Conservation (phyloP, 2,797 vertebrate genomes). For the Pangasius krempfi region DNA sequence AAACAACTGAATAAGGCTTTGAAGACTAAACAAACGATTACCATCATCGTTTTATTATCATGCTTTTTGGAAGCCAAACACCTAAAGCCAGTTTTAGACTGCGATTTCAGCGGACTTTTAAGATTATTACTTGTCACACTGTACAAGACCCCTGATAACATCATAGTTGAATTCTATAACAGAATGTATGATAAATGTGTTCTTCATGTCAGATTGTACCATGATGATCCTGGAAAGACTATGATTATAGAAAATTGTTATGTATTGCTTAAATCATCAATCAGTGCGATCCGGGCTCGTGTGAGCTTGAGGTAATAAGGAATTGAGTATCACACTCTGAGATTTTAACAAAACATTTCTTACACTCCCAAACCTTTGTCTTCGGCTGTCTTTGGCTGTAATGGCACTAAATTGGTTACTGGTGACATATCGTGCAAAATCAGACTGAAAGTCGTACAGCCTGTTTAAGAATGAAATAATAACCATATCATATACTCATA, state of each 20-base stretch:
- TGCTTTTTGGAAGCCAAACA: background rate
- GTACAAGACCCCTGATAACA: background rate
- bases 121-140: background rate
- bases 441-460: background rate
- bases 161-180: background rate
- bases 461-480: background rate
- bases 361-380: too few species aligned
- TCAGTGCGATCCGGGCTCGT: background rate
- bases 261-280: too few species aligned
- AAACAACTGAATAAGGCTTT: background rate
- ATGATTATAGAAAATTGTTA: background rate
- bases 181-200: background rate
- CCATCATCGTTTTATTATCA: background rate
- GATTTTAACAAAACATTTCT: too few species aligned
- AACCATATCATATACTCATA: background rate
- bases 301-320: background rate
- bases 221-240: background rate
- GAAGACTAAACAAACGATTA: background rate
- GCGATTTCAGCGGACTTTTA: background rate
- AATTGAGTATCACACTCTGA: too few species aligned
- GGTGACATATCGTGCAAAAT: background rate
- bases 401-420: background rate
- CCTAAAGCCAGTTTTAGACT: background rate
- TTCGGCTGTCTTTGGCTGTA: background rate
- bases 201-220: background rate